Base-by-base conservation (phyloP, 2,113 vertebrate genomes). In the Marmota monax region DNA sequence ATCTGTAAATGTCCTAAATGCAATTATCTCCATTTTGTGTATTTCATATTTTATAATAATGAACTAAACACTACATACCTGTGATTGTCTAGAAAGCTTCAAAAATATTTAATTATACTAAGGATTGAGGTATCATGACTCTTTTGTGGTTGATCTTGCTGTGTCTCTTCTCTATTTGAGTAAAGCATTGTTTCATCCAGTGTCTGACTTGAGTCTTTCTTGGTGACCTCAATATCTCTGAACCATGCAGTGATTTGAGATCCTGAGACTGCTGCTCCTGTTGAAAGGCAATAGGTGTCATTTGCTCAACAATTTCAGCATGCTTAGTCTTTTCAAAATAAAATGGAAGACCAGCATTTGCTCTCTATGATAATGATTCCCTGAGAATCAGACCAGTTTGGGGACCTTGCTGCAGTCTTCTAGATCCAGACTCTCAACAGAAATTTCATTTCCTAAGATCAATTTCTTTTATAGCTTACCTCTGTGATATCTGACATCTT, bases 381-480 rank as follows among this genome's bases (percentile, higher is more conserved):
- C 25, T 88, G 61, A 82, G 67, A 88, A 34, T 23, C 51, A 92
- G 51, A 67, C 37, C 16, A 27, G 82, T 83, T 83, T 93, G 20
- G 27, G 76, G 34, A 88, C 32, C 45, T 93, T 91, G 37, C 14
- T 45, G 14, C 1, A 42, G 20, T 89, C 22, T 51, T 89, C 63
- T 32, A 92, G n/a, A 45, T 73, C 63, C 18, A 95, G 14, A 92
- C 16, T 53, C 29, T 86, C 48, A 89, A 16, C 34, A 29, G 84
- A 90, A 94, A 96, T 94, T 96, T 48, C 14, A 83, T 94, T 95
- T 92, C 29, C 74, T 22, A 42, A 89, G 13, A 83, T 90, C 34
- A 37, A 37, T 96, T 96, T 90, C 27, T 95, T 88, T 93, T 86
- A 78, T 83, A 78, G 25, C 23, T 86, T 83, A 94, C 34, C 92